phyloP scores from a whole-genome alignment of 2,797 vertebrate species.

The Myotis planiceps region DNA sequence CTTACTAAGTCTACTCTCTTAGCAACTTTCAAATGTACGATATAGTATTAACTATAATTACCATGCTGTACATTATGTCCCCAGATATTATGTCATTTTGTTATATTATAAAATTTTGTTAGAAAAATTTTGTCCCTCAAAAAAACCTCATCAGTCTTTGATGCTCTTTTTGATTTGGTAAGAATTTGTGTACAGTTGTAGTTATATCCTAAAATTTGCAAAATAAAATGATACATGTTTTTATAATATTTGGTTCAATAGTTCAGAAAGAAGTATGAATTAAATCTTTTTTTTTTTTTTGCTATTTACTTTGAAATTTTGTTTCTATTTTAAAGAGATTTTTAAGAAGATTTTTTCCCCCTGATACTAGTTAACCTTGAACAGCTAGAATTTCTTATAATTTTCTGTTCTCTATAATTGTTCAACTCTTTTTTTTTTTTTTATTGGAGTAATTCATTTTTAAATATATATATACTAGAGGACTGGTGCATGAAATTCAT shows the following conservation, averaged over 20 bases:
- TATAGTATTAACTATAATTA: neutral
- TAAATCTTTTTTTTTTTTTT: neutral
- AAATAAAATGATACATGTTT: neutral
- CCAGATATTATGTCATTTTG: neutral
- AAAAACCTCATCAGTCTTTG: neutral
- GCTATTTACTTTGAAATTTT: conserved; percentile 1
- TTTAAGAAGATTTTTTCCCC: neutral
- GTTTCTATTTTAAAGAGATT: neutral
- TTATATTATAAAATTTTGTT: neutral
- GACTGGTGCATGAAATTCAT: too few species aligned
- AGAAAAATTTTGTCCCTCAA: neutral
- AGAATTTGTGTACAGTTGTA: neutral
- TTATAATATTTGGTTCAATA: neutral
- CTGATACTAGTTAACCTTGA: neutral
- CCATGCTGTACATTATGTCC: neutral
- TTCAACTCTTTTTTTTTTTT: neutral
- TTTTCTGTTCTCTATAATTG: neutral
- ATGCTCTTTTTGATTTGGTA: neutral
- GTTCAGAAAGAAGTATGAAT: neutral
- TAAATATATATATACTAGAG: too few species aligned
- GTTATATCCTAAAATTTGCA: neutral
- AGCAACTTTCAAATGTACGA: neutral
- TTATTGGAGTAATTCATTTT: too few species aligned
- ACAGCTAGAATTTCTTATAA: neutral
- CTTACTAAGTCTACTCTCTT: neutral